Conservation (phyloP, 1,140 invertebrate species). For the Stegodyphus dumicola region DNA sequence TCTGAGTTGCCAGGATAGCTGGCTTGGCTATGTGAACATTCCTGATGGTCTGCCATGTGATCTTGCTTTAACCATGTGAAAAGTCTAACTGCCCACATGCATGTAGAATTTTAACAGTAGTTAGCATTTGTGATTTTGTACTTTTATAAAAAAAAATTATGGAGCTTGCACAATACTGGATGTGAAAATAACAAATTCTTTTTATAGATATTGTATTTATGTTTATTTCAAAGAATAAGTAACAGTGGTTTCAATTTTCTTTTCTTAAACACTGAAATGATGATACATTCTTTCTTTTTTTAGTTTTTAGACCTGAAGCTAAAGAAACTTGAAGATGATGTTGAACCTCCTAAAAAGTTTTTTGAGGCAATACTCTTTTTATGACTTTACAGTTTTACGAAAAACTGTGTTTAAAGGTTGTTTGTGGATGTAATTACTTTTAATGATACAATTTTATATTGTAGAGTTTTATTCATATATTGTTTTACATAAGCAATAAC, state of each 20-base stretch:
- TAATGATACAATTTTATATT: no score
- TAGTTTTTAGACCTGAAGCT: conserved; percentile 71
- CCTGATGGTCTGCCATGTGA: no score
- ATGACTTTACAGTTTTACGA: no score
- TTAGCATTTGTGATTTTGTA: background rate
- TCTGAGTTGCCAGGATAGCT: no score
- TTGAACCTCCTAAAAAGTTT: conserved; percentile 71
- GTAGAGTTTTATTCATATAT: no score
- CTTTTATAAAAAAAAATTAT: background rate
- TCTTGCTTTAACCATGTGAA: no score
- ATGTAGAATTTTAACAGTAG: background rate
- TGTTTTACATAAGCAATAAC: no score
- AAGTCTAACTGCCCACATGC: no score
- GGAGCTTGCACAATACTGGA: background rate
- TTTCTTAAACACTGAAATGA: conserved; percentile 1
- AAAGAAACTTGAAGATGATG: conserved; percentile 71
- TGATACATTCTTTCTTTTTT: no score
- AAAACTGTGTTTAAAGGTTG: no score
- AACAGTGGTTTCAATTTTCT: background rate
- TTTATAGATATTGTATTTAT: background rate
- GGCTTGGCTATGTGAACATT: no score
- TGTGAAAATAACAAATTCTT: background rate
- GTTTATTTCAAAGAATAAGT: background rate
- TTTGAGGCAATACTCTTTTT: conserved; percentile 67
- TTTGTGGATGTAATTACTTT: no score